A percentile compares a stretch with the other conserved stretches of the same genome.
Evolutionary conservation across 2,113 vertebrate genomes (phyloP).

Genomic region (Etheostoma cragini): DNA sequence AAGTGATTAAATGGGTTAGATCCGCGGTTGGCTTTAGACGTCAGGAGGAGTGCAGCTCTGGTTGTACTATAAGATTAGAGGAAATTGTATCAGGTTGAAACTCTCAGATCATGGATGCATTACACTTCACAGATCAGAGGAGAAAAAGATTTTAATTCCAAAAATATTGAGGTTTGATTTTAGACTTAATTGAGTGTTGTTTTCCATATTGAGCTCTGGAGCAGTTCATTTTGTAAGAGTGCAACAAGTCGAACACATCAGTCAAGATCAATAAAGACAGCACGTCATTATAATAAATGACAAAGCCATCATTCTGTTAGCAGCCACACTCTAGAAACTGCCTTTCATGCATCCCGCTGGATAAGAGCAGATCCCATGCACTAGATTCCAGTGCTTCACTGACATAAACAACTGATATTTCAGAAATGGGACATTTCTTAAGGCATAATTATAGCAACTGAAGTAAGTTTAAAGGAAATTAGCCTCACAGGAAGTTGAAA

Average conservation of each 20-base stretch:
- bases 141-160: not conserved
- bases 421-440: conserved; percentile 69
- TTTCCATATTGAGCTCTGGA: not conserved
- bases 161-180: conserved; percentile 9
- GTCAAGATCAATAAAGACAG: conserved; percentile 22
- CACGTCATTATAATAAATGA: conserved; percentile 5
- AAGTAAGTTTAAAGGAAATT: conserved; percentile 83
- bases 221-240: not conserved
- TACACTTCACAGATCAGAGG: conserved; percentile 33
- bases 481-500: conserved; percentile 83
- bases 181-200: not conserved
- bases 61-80: conserved; percentile 59
- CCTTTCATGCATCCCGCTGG: conserved; percentile 32
- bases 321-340: conserved; percentile 25
- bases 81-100: conserved; percentile 48
- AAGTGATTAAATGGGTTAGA: conserved; percentile 70
- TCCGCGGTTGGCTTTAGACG: conserved; percentile 58
- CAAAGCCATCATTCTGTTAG: conserved; percentile 36
- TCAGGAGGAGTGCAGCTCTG: conserved; percentile 50
- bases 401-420: conserved; percentile 78
- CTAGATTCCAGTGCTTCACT: conserved; percentile 50
- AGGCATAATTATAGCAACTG: conserved; percentile 76
- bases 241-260: conserved; percentile 35
- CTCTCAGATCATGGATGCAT: conserved; percentile 23
- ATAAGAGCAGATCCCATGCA: conserved; percentile 47